phyloP scores from a whole-genome alignment of 2,113 vertebrate species.

The Corapipo altera region DNA sequence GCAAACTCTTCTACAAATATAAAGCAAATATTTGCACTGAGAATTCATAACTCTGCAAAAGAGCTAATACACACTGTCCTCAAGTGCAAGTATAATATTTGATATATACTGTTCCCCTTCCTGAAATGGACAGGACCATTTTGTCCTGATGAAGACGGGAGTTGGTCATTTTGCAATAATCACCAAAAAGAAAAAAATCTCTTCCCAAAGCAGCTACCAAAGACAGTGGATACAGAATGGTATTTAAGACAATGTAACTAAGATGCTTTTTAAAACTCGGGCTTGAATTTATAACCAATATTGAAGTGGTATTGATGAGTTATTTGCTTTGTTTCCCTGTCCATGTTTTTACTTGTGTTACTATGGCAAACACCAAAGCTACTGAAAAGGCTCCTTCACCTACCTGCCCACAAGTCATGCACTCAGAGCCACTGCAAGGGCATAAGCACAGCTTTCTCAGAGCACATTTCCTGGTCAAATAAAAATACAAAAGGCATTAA shows the following conservation, averaged over 20 bases:
- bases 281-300: conserved; percentile 28
- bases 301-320: neutral
- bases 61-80: fast-evolving
- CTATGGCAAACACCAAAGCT: neutral
- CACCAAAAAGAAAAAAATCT: neutral
- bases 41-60: neutral
- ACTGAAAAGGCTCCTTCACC: neutral
- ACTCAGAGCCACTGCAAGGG: neutral
- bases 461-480: neutral
- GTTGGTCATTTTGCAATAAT: neutral
- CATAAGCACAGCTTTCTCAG: neutral
- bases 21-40: neutral
- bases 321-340: neutral
- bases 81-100: neutral
- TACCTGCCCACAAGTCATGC: neutral
- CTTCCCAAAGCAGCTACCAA: neutral
- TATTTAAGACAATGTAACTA: neutral
- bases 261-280: neutral
- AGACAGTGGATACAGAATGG: neutral
- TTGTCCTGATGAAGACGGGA: neutral
- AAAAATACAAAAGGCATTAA: neutral
- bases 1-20: neutral
- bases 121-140: neutral
- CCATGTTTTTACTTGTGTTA: conserved; percentile 7
- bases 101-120: neutral